Evolutionary conservation across 2,888 invertebrate genomes (phyloP), one percentile per base, ranked within the genome.

Genomic region (Scaptomyza caliginosa): DNA sequence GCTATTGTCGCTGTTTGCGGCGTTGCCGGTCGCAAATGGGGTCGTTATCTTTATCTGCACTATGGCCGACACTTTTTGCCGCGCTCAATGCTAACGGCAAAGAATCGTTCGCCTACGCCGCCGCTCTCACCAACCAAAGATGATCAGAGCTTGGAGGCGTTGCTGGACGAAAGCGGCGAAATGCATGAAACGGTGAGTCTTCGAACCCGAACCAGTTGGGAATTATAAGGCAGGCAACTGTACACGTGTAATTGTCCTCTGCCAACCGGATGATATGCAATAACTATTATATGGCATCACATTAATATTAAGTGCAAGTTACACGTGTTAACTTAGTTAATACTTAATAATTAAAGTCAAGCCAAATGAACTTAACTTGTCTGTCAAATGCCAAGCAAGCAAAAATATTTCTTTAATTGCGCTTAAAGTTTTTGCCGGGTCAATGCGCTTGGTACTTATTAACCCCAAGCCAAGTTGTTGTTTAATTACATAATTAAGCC

Each of bases 171-270:
- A 67, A 88, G 90, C 70, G 84, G 89, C 3, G 91, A 91, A 83
- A 90, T 91, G 89, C 88, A 90, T 43, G 90, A 89, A 78, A 91
- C 91, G 90, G 91, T 91, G 82, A 91, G 91, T 62, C n/a, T n/a
- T n/a, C n/a, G n/a, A n/a, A n/a, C n/a, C n/a, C n/a, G 51, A 34
- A 28, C 11, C 16, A 17, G n/a, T 34, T 13, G 28, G 13, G 8
- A 36, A 24, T 28, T 19, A 28, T 28, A 28, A 32, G n/a, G n/a
- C n/a, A n/a, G n/a, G n/a, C n/a, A n/a, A n/a, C n/a, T n/a, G n/a
- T n/a, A n/a, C n/a, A n/a, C n/a, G n/a, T n/a, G n/a, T n/a, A n/a
- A n/a, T n/a, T n/a, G n/a, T n/a, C n/a, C n/a, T n/a, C n/a, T 58
- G 64, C 49, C 58, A 55, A 46, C 48, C 39, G 56, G n/a, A n/a